Conservation (phyloP, 1,140 invertebrate genomes). For the Drosophila pectinifera region DNA sequence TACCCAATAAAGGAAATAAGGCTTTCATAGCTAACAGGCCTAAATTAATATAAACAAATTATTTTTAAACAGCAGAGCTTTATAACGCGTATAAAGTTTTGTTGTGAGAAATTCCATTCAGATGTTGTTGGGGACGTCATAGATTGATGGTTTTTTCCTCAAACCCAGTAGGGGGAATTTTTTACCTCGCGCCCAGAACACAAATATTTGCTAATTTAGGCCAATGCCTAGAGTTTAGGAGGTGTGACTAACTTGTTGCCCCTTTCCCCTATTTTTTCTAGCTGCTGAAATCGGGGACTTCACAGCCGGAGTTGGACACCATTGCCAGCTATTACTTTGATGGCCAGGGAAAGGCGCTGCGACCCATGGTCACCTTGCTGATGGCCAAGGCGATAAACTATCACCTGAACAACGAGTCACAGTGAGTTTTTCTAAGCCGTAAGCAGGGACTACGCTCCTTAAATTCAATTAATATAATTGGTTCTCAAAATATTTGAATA, state of each 20-base stretch:
- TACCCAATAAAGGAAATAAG: slow-evolving; percentile 1
- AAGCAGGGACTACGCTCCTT: neutral
- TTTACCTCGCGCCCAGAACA: neutral
- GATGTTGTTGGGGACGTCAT: slow-evolving; percentile 7
- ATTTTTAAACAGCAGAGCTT: slow-evolving; percentile 11
- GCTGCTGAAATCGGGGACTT: slow-evolving; percentile 91
- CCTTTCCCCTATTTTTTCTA: slow-evolving; percentile 83
- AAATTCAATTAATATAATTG: too few species aligned
- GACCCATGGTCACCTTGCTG: slow-evolving; percentile 95
- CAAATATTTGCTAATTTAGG: slow-evolving; percentile 47
- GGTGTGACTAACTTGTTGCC: slow-evolving; percentile 3
- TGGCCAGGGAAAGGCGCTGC: slow-evolving; percentile 97
- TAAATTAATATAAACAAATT: neutral
- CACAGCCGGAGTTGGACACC: slow-evolving; percentile 91
- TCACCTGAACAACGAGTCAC: slow-evolving; percentile 93
- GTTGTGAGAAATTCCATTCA: slow-evolving; percentile 14
- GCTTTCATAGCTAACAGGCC: neutral
- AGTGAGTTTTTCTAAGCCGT: slow-evolving; percentile 86
- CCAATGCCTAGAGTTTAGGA: neutral
- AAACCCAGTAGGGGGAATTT: slow-evolving; percentile 2
- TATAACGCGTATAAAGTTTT: slow-evolving; percentile 1
- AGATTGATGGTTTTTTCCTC: slow-evolving; percentile 39
- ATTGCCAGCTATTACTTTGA: slow-evolving; percentile 98
- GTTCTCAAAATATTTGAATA: too few species aligned
- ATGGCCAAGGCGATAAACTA: slow-evolving; percentile 96